A percentile compares a stretch with the other conserved stretches of the same genome.
Conservation (phyloP, 35 echinoderm and acorn worm species). For the Ophioderma brevispina region DNA sequence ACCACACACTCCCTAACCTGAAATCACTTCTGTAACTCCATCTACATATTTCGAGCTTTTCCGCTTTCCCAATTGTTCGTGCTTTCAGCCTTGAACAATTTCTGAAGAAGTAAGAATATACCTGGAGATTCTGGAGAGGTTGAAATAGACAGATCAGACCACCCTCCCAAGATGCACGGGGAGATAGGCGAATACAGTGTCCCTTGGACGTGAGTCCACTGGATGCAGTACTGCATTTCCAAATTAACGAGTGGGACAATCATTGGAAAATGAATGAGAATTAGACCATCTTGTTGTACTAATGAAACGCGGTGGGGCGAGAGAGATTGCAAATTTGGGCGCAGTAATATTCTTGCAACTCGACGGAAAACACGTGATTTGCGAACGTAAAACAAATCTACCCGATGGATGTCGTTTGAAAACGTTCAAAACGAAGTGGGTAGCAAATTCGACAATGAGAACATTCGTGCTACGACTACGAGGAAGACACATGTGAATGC, state of each 20-base stretch:
- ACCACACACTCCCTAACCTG: too few species aligned
- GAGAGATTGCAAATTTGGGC: too few species aligned
- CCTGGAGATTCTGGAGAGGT: slow-evolving; percentile 84
- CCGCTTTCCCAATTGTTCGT: slow-evolving; percentile 57
- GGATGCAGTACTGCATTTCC: slow-evolving; percentile 83
- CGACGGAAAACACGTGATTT: too few species aligned
- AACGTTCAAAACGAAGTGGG: too few species aligned
- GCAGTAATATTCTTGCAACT: too few species aligned
- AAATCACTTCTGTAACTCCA: slow-evolving; percentile 46
- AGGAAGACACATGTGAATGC: not conserved
- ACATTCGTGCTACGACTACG: too few species aligned
- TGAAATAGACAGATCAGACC: slow-evolving; percentile 90
- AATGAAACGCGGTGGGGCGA: too few species aligned
- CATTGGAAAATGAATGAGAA: slow-evolving; percentile 82
- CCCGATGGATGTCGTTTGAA: too few species aligned
- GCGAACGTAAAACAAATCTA: too few species aligned
- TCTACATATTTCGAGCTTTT: slow-evolving; percentile 36
- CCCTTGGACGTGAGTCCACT: slow-evolving; percentile 67
- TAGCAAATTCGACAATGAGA: too few species aligned
- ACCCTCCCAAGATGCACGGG: slow-evolving; percentile 77
- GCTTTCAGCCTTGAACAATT: slow-evolving; percentile 79
- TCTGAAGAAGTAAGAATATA: slow-evolving; percentile 78
- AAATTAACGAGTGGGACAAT: slow-evolving; percentile 75
- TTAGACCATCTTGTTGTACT: too few species aligned
- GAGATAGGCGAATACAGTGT: slow-evolving; percentile 91